Evolutionary conservation across 2,888 invertebrate genomes (phyloP), one percentile per base, ranked within the genome.

Genomic region (Drymonia ruficornis): DNA sequence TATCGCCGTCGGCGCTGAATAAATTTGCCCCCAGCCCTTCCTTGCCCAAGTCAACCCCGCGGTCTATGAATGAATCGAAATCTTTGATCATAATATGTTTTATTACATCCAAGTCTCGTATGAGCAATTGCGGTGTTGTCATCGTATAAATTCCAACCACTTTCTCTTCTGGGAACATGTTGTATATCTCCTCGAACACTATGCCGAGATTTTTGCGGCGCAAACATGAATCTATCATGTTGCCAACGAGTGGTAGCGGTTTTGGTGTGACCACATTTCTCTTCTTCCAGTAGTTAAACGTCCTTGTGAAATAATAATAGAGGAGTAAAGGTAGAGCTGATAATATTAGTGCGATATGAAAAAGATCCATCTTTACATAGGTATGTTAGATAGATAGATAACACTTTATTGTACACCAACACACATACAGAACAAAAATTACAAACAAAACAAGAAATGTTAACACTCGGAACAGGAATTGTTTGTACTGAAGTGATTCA

Each of bases 71-170:
- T 1, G 29, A 11, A 8, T 77, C 63, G 46, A 81, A 82, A 60
- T 81, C 80, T 52, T 75, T 78, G 8, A 81, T 73, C 50, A 81
- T 52, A 2, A 82, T 57, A 9, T 72, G 63, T 47, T 78, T 79
- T 7, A 79, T 63, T 7, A 77, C 50, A 36, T 83, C 79, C n/a
- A 76, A 59, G 55, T 83, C 81, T 13, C 74, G 62, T 18, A 83
- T 52, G 1, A 80, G 23, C 12, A 83, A 44, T 8, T 55, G 53
- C 0, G 78, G 79, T 23, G 60, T 61, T 0, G 67, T 71, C 57
- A 76, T 63, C 55, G 69, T 51, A 50, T 64, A 78, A 8, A 70
- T 51, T 2, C 76, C 78, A 1, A 78, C 68, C 4, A 70, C 56
- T 56, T 72, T 76, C 55, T 76, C 76, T 6, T 74, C 53, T 6